Base-by-base conservation (phyloP, 1,140 invertebrate species). In the Brachionus angularis region DNA sequence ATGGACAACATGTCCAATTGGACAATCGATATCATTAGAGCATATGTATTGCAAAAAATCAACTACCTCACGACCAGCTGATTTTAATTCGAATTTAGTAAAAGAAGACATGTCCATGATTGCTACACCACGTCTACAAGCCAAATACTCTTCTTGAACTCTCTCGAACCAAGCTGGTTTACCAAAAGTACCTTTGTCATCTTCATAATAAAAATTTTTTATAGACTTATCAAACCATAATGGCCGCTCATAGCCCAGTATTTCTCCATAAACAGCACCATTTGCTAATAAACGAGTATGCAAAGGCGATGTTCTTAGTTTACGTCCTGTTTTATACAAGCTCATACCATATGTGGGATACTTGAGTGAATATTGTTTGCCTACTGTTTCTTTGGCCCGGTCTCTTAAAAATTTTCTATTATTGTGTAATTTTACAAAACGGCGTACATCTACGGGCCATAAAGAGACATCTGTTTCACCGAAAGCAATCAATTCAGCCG, bases 41-140 rank as follows among this genome's bases (percentile, higher is more conserved):
- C 62, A 67, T 47, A 67, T 67, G 0, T 67, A 21, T n/a, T 67
- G 62, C 12, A 67, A 67, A 67, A 67, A 67, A 23, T 67, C 47
- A 12, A 67, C 62, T 27, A 67, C 62, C 47, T 67, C 62, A 47
- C 62, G 33, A 27, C 62, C 62, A 29, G 81, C 98, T 83, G 91
- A 90, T 88, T 88, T 91, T 67, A 98, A 83, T 83, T 97, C 94
- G 74, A 96, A 88, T 83, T 98, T 98, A 1, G 93, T 92, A 79
- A 98, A 98, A 0, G 93, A 96, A 7, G 93, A 96, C 84, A 98
- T 97, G 82, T 98, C 96, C 72, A 93, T 89, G 1, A 98, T 81
- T 34, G 92, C 93, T 70, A 97, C 88, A 23, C 87, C 85, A 84
- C 98, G 93, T 74, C 95, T 85, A 77, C 94, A 98, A 1, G 92